A percentile compares a stretch with the other conserved stretches of the same genome.
Evolutionary conservation across 2,797 vertebrate species (phyloP).

Genomic region (Pithecia hirsuta): DNA sequence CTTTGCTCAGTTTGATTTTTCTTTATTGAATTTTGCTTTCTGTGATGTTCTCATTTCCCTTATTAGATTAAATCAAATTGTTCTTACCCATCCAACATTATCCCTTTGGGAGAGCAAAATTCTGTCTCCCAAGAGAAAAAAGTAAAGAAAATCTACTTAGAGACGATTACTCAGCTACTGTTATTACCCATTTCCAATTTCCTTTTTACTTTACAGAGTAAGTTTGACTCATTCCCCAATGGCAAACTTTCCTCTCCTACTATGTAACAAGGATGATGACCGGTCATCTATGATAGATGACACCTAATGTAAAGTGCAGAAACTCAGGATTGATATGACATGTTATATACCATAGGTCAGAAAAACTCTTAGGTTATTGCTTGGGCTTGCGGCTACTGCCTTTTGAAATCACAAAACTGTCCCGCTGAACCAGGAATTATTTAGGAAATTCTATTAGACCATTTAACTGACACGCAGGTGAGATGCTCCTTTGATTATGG

Average conservation of each 20-base stretch:
- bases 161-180: conserved; percentile 68
- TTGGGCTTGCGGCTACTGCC: conserved; percentile 44
- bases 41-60: conserved; percentile 66
- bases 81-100: conserved; percentile 63
- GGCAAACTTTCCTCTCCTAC: conserved; percentile 26
- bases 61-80: conserved; percentile 72
- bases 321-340: background rate
- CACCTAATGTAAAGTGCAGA: conserved; percentile 52
- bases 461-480: conserved; percentile 70
- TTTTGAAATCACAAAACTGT: conserved; percentile 67
- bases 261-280: conserved; percentile 10
- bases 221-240: conserved; percentile 46
- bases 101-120: conserved; percentile 71
- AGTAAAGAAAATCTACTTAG: conserved; percentile 72
- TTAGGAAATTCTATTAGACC: conserved; percentile 74
- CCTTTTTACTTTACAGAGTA: conserved; percentile 59
- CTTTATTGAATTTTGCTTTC: conserved; percentile 68
- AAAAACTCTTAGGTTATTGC: conserved; percentile 34
- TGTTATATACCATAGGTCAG: conserved; percentile 39
- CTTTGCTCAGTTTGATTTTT: conserved; percentile 69
- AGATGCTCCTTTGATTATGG: conserved; percentile 72
- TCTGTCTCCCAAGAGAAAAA: conserved; percentile 69
- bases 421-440: conserved; percentile 64
- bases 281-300: conserved; percentile 47
- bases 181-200: conserved; percentile 72